Evolutionary conservation across 2,888 invertebrate genomes (phyloP), one percentile per base, ranked within the genome.

Genomic region (Pachymerium ferrugineum): DNA sequence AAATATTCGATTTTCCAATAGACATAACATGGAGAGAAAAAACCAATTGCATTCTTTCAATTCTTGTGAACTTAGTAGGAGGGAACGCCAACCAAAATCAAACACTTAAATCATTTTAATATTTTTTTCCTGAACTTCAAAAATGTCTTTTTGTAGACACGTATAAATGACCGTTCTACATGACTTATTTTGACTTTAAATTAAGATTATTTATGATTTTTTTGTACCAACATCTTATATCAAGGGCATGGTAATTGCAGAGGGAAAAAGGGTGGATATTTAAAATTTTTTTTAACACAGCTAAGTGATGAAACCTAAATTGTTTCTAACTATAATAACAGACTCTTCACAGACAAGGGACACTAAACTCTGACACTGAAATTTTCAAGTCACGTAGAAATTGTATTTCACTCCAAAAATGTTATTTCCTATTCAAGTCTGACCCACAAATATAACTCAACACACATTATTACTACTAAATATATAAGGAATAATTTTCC

Each of bases 181-280:
- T 54, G 47, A 22, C 47, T 54, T 54, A 54, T 16, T 54, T 54
- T 54, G 47, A 22, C 47, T 54, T 54, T 54, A 54, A 54, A 54
- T 54, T 54, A 54, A 54, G 47, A 54, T 54, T 54, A 54, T 54
- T 54, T 54, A 54, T 54, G 47, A 54, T 54, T 54, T 54, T 54
- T 54, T 54, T 10, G 47, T 54, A 22, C 47, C 47, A 8, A 4
- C 47, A 54, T 54, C 47, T 54, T 54, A 54, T 22, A 54, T 54
- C 47, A 54, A 54, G 47, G 47, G 47, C 47, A 54, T 22, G 22
- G 19, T 54, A 54, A 54, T 54, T 54, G 47, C 47, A 54, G 22
- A 54, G 47, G 19, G 47, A 22, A 54, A 54, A 54, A 54, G 47
- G 47, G 47, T 54, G 47, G 47, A 54, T 19, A 54, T 54, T 22